Conservation (phyloP, 2,113 vertebrate species). For the Saccopteryx leptura region DNA sequence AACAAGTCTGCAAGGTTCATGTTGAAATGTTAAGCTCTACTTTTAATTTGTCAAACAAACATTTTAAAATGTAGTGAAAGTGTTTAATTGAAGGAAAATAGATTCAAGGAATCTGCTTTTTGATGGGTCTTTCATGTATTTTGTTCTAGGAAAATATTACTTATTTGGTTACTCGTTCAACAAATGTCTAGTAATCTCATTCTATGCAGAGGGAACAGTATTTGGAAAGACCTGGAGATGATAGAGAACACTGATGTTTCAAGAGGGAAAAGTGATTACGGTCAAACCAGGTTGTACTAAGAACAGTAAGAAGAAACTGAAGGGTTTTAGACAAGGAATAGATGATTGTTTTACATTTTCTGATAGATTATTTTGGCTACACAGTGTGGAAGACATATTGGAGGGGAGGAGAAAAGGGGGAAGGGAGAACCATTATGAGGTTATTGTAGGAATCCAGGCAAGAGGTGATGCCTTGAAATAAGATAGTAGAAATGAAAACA, state of each 20-base stretch:
- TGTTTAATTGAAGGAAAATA: neutral
- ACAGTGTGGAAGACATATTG: neutral
- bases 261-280: constrained; percentile 11
- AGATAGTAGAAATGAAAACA: neutral
- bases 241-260: neutral
- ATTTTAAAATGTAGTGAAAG: constrained; percentile 9
- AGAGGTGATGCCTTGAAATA: neutral
- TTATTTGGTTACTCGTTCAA: neutral
- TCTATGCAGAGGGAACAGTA: neutral
- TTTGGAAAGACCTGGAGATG: constrained; percentile 4
- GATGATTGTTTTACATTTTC: neutral
- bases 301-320: neutral
- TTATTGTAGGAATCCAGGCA: neutral
- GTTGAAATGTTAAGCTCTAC: neutral
- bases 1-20: neutral
- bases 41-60: constrained; percentile 16
- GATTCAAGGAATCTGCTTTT: neutral
- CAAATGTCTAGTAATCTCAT: constrained; percentile 22
- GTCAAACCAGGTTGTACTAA: neutral
- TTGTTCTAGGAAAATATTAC: neutral
- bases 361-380: neutral
- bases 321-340: neutral
- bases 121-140: neutral
- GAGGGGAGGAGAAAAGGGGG: neutral
- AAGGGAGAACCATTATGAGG: neutral